Conservation (phyloP, 2,888 invertebrate species). For the Pasiphila rectangulata region DNA sequence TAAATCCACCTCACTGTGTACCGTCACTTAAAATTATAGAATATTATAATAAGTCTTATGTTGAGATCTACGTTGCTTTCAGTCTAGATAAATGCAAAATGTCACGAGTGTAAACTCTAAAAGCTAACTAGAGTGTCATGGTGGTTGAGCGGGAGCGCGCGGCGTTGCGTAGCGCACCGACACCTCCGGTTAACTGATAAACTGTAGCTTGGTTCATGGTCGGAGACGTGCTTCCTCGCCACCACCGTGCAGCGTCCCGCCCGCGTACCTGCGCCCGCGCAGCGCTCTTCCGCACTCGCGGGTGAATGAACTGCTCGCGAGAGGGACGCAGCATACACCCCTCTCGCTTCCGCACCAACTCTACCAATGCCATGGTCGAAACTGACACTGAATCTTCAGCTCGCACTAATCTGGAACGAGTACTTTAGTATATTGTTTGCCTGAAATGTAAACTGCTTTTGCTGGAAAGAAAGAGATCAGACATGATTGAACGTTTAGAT, state of each 20-base stretch:
- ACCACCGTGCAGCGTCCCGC: slow-evolving; percentile 57
- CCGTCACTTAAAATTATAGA: slow-evolving; percentile 66
- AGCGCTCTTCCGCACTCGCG: slow-evolving; percentile 72
- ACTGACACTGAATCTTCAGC: slow-evolving; percentile 60
- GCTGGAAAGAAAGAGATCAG: slow-evolving; percentile 33
- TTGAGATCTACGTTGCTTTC: slow-evolving; percentile 79
- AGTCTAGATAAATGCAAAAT: slow-evolving; percentile 72
- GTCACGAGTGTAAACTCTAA: slow-evolving; percentile 51
- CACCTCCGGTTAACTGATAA: slow-evolving; percentile 77
- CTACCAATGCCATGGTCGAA: slow-evolving; percentile 73
- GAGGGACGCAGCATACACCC: slow-evolving; percentile 49
- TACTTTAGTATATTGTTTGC: slow-evolving; percentile 42
- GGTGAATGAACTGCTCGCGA: slow-evolving; percentile 77
- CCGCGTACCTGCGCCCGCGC: slow-evolving; percentile 68
- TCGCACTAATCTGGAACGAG: slow-evolving; percentile 62
- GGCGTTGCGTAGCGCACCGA: slow-evolving; percentile 60
- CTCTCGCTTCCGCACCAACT: slow-evolving; percentile 29
- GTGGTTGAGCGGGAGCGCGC: slow-evolving; percentile 56
- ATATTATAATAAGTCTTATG: slow-evolving; percentile 71
- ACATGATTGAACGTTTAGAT: slow-evolving; percentile 26
- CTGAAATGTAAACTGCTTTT: slow-evolving; percentile 38
- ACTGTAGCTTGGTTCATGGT: slow-evolving; percentile 73
- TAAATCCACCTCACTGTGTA: slow-evolving; percentile 66
- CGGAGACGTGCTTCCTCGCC: slow-evolving; percentile 74
- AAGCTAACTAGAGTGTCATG: slow-evolving; percentile 63